Percentiles rank a stretch among this genome's conserved stretches.
Evolutionary conservation across 1,140 invertebrate genomes (phyloP).

Genomic region (Geopemphigus sp.): DNA sequence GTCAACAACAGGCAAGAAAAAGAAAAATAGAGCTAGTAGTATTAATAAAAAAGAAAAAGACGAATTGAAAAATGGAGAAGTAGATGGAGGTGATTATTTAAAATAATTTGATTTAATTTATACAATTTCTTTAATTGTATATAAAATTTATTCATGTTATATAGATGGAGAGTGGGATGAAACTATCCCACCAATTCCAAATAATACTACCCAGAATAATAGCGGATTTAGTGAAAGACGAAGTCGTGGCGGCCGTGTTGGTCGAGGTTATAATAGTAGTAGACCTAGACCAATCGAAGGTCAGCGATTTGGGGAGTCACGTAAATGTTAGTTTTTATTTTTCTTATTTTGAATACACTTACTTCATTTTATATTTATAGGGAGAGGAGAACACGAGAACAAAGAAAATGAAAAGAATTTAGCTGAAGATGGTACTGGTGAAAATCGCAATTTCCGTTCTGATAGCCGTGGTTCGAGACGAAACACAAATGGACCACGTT

Average conservation of each 20-base stretch:
- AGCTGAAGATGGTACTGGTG: constrained; percentile 58
- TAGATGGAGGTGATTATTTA: constrained; percentile 10
- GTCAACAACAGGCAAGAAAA: constrained; percentile 79
- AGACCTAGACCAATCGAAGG: constrained; percentile 53
- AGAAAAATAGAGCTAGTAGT: constrained; percentile 65
- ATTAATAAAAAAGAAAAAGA: constrained; percentile 51
- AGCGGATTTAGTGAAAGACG: constrained; percentile 52
- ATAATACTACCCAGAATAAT: constrained; percentile 50
- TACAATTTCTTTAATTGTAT: neutral
- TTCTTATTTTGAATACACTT: constrained; percentile 14
- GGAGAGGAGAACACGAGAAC: constrained; percentile 62
- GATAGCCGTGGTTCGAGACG: constrained; percentile 60
- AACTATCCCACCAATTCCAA: constrained; percentile 52
- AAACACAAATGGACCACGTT: constrained; percentile 55
- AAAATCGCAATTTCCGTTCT: constrained; percentile 57
- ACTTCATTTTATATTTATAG: constrained; percentile 17
- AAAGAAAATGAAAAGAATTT: constrained; percentile 63
- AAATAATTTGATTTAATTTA: neutral
- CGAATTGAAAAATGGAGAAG: constrained; percentile 55
- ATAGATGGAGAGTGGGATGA: constrained; percentile 47
- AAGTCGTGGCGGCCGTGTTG: constrained; percentile 59
- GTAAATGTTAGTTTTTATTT: constrained; percentile 21
- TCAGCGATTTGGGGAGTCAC: constrained; percentile 28
- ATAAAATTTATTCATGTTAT: neutral
- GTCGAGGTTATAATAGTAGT: constrained; percentile 56